Conservation (phyloP, 2,113 vertebrate species). For the Sardina pilchardus region DNA sequence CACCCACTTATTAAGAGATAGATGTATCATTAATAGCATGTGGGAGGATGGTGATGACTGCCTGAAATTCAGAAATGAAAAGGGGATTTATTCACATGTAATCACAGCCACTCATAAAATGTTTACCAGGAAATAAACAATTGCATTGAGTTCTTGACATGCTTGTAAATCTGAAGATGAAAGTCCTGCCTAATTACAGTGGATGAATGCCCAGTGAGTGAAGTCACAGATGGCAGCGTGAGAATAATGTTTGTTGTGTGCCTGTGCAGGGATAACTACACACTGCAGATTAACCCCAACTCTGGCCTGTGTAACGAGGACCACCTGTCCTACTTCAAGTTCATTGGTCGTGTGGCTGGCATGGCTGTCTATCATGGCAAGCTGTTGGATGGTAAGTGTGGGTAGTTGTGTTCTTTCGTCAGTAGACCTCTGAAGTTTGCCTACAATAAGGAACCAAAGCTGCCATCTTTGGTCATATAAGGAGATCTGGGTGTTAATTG, state of each 20-base stretch:
- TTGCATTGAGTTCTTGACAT: not conserved
- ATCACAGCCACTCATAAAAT: too few relatives aligned
- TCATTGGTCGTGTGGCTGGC: conserved; percentile 96
- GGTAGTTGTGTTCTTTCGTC: too few relatives aligned
- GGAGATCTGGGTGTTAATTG: too few relatives aligned
- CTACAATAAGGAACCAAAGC: too few relatives aligned
- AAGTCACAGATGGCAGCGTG: not conserved
- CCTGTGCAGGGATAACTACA: conserved; percentile 91
- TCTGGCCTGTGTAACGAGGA: conserved; percentile 98
- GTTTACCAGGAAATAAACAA: not conserved
- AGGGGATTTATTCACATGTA: too few relatives aligned
- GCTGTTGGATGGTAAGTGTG: conserved; percentile 86
- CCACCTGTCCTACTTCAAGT: conserved; percentile 97
- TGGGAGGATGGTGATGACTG: not conserved
- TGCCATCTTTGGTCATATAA: too few relatives aligned
- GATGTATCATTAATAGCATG: not conserved
- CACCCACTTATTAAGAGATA: too few relatives aligned
- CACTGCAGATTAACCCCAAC: conserved; percentile 97
- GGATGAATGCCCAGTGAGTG: not conserved
- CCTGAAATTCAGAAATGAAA: too few relatives aligned
- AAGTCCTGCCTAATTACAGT: not conserved
- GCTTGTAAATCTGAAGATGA: not conserved
- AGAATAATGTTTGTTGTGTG: conserved; percentile 33
- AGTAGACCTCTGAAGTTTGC: too few relatives aligned
- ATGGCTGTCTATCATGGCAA: conserved; percentile 99